phyloP scores from a whole-genome alignment of 2,797 vertebrate species.

The Sebastolobus altivelis region DNA sequence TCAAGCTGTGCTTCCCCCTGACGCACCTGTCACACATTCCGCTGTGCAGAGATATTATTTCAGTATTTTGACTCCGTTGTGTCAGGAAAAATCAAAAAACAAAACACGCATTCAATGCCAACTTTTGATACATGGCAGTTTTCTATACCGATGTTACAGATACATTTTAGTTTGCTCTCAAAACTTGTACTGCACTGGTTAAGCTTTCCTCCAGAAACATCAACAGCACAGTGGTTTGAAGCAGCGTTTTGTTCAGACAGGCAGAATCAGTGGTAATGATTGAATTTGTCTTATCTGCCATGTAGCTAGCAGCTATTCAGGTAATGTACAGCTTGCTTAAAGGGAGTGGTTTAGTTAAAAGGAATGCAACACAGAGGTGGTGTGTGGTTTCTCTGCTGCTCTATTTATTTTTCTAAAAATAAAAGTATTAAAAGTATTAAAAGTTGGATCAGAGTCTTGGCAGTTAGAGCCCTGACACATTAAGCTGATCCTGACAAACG shows the following conservation, averaged over 20 bases:
- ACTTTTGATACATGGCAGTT: neutral
- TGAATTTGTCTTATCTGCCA: neutral
- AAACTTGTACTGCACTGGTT: neutral
- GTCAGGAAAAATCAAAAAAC: too few relatives aligned
- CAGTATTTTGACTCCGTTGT: neutral
- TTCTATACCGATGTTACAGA: neutral
- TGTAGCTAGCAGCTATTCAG: neutral
- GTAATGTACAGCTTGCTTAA: neutral
- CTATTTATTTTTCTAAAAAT: neutral
- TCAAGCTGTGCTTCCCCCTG: too few relatives aligned
- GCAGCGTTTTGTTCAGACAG: too few relatives aligned
- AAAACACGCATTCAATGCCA: neutral
- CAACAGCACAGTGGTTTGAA: neutral
- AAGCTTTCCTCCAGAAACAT: neutral
- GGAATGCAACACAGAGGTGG: neutral
- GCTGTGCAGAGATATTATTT: neutral
- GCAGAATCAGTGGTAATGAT: too few relatives aligned
- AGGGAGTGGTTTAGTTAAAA: neutral
- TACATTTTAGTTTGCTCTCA: neutral
- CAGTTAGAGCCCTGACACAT: neutral
- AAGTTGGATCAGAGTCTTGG: neutral
- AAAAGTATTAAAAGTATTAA: neutral
- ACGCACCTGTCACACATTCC: too few relatives aligned
- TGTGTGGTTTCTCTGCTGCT: neutral
- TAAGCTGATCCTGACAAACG: neutral